Percentiles rank a stretch among this genome's conserved stretches.
Evolutionary conservation across 1,140 invertebrate genomes (phyloP).

Genomic region (Conus betulinus): DNA sequence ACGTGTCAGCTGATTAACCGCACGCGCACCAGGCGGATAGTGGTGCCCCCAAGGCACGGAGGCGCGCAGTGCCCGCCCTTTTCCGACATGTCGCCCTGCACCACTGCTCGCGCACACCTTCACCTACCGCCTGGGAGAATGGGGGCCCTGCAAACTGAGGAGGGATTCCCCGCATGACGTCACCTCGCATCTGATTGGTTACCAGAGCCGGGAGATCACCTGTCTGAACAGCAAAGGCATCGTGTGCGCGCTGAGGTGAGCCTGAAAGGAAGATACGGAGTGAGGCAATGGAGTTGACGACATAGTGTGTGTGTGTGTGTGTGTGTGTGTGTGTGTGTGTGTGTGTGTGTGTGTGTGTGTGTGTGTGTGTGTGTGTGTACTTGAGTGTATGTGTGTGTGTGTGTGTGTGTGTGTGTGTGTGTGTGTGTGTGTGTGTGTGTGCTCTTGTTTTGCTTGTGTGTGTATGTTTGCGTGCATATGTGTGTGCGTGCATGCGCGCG

Average conservation of each 20-base stretch:
- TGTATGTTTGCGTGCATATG: too few relatives aligned
- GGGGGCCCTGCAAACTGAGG: conserved; percentile 41
- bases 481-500: too few relatives aligned
- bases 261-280: background rate
- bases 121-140: conserved; percentile 41
- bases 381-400: too few relatives aligned
- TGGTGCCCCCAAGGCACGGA: conserved; percentile 76
- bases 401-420: too few relatives aligned
- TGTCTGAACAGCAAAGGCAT: conserved; percentile 49
- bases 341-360: too few relatives aligned
- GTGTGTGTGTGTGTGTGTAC: too few relatives aligned
- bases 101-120: conserved; percentile 46
- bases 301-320: too few relatives aligned
- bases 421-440: too few relatives aligned
- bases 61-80: conserved; percentile 77
- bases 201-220: conserved; percentile 44
- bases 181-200: conserved; percentile 47
- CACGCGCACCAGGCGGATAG: conserved; percentile 78
- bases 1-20: conserved; percentile 76
- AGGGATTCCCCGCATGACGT: conserved; percentile 19
- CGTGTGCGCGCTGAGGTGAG: conserved; percentile 43
- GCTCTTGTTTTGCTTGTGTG: too few relatives aligned
- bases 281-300: too few relatives aligned
- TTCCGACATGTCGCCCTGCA: conserved; percentile 79
- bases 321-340: too few relatives aligned